These are phyloP conservation scores for Leptinotarsa defecta DNA, from an alignment of 1,140 invertebrate genomes.

Conservation along the genomic window DNA sequence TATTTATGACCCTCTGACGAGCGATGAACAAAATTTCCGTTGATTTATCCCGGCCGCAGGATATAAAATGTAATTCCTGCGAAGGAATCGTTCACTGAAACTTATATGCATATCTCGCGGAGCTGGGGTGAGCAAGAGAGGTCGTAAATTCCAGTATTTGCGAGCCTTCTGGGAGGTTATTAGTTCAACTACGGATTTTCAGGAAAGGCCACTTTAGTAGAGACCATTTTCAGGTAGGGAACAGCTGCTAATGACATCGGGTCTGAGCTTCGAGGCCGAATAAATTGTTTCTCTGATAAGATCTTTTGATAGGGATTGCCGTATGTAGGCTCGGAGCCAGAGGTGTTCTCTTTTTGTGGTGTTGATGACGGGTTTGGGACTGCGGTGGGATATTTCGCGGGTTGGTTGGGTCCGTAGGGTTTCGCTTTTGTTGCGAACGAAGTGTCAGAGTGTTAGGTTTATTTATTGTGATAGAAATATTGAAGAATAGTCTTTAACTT, in stretches of 20 bases:
- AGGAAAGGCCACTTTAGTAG: constrained; percentile 4
- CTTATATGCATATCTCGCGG: neutral
- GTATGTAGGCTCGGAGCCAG: neutral
- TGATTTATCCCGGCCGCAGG: constrained; percentile 1
- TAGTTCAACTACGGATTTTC: constrained; percentile 24
- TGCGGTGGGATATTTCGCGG: neutral
- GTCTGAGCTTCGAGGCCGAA: constrained; percentile 29
- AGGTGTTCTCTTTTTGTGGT: neutral
- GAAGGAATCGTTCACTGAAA: constrained; percentile 4
- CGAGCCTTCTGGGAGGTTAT: constrained; percentile 15
- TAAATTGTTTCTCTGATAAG: constrained; percentile 31
- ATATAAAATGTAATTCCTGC: constrained; percentile 14
- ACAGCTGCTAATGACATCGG: constrained; percentile 43
- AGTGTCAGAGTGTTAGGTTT: too few relatives aligned
- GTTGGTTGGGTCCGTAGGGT: neutral
- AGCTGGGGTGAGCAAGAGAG: neutral
- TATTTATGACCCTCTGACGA: constrained; percentile 5
- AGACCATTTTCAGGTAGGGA: constrained; percentile 36
- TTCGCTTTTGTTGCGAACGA: too few relatives aligned
- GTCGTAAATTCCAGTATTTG: constrained; percentile 24
- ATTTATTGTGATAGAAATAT: too few relatives aligned
- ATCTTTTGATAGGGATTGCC: constrained; percentile 28
- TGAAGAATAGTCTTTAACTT: too few relatives aligned
- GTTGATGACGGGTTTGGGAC: constrained; percentile 2
- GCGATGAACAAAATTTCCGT: constrained; percentile 16